Percentiles rank a stretch among this genome's conserved stretches.
Conservation (phyloP, 2,113 vertebrate genomes). For the Bubo blakistoni region DNA sequence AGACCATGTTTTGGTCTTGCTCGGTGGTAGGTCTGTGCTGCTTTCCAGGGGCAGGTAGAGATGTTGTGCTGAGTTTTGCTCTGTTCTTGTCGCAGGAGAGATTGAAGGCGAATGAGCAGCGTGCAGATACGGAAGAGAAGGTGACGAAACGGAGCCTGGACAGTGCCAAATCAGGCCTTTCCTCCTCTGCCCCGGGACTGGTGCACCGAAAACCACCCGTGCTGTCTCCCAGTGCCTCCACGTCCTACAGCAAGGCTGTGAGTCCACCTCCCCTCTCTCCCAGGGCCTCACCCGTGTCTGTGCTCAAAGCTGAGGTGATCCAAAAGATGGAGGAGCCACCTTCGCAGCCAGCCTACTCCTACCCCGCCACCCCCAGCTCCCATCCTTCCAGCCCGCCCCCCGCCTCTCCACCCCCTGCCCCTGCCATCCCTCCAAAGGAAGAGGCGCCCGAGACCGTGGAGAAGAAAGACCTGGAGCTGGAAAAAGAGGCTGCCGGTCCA, state of each 20-base stretch:
- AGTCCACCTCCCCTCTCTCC: slow-evolving; percentile 79
- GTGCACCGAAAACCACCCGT: slow-evolving; percentile 81
- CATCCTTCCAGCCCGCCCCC: slow-evolving; percentile 76
- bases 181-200: slow-evolving; percentile 71
- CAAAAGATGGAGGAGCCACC: slow-evolving; percentile 82
- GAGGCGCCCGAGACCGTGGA: slow-evolving; percentile 79
- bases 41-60: neutral
- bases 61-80: neutral
- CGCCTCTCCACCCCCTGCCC: slow-evolving; percentile 73
- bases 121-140: slow-evolving; percentile 87
- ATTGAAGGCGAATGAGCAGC: slow-evolving; percentile 87
- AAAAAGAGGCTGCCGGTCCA: slow-evolving; percentile 75
- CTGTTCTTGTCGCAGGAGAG: slow-evolving; percentile 78
- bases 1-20: neutral
- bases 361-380: slow-evolving; percentile 81
- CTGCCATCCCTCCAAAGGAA: slow-evolving; percentile 83
- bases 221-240: slow-evolving; percentile 76
- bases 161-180: slow-evolving; percentile 74
- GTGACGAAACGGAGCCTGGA: slow-evolving; percentile 80
- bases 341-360: slow-evolving; percentile 80
- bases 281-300: slow-evolving; percentile 78
- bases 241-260: slow-evolving; percentile 79
- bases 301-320: slow-evolving; percentile 87
- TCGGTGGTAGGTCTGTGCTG: neutral
- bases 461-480: slow-evolving; percentile 78